Evolutionary conservation across 2,888 invertebrate species (phyloP), one percentile per base, ranked within the genome.

Genomic region (Thalpophila matura): DNA sequence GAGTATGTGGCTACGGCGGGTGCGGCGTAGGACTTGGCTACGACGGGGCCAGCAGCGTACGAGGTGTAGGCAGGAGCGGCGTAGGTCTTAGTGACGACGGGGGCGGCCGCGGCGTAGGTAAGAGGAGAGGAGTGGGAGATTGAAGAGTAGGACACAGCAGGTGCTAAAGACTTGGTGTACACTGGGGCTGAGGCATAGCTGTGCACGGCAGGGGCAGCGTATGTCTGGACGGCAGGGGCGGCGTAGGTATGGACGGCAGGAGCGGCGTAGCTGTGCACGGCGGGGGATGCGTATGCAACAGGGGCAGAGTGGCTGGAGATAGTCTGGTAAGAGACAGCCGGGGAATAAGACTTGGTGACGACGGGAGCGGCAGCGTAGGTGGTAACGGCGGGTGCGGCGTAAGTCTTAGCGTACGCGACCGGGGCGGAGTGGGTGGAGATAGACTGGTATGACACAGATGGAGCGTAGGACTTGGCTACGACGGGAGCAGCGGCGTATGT

Each of bases 41-140:
- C 74, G 12, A 86, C 80, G 85, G 82, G 82, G 4, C 46, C 69
- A 12, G 56, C 63, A 7, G 88, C 55, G 77, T 84, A 62, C 16
- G 69, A 46, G 5, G 64, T 53, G 74, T 78, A 79, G 3, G 79
- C 74, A 14, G 84, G 84, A 31, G 82, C 79, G 4, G 81, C 76
- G 68, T 79, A 84, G 75, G 96, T 92, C 86, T 96, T 96, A 67
- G 96, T 95, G 9, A 96, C 96, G 61, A 95, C 95, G 68, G 96
- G 95, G 46, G 87, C 85, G 55, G 88, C 85, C 95, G 89, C 66
- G 75, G 75, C 73, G 49, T 77, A 77, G 16, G 87, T 55, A 69
- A 87, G 82, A 18, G 80, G 74, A 38, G 81, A 82, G 7, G 81
- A 95, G 94, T 79, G 76, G 56, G 95, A 94, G 68, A 93, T 84